Evolutionary conservation across 2,888 invertebrate genomes (phyloP).

Genomic region (Gymnoscelis rufifasciata): DNA sequence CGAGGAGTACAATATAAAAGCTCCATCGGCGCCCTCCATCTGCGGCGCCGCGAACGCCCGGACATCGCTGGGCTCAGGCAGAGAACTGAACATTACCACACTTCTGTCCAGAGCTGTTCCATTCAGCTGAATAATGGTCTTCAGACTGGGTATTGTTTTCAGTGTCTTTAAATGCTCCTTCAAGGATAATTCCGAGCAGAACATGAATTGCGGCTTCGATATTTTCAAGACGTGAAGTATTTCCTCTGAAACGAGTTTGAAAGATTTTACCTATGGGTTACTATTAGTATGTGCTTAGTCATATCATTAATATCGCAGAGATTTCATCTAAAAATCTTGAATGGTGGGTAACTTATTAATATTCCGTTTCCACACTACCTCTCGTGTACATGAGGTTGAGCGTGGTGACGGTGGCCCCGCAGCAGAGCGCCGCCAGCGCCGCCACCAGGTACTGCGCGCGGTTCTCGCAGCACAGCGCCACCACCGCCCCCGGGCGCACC

Average conservation of each 20-base stretch:
- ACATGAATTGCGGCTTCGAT: conserved; percentile 82
- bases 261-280: no score
- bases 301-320: no score
- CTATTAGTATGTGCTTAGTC: no score
- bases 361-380: no score
- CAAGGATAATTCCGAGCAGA: conserved; percentile 72
- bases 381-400: conserved; percentile 77
- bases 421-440: conserved; percentile 69
- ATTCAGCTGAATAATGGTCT: conserved; percentile 81
- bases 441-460: conserved; percentile 74
- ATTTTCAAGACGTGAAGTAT: conserved; percentile 80
- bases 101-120: conserved; percentile 53
- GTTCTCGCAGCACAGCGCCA: conserved; percentile 80
- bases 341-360: no score
- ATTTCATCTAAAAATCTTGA: no score
- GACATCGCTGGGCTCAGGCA: conserved; percentile 26
- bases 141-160: conserved; percentile 41
- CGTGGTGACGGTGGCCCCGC: conserved; percentile 78
- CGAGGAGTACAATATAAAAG: conserved; percentile 77
- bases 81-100: conserved; percentile 29
- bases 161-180: conserved; percentile 38
- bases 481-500: conserved; percentile 67
- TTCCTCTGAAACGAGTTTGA: conserved; percentile 50
- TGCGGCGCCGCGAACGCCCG: conserved; percentile 34
- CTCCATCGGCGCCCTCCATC: conserved; percentile 41